These are phyloP conservation scores for Andrena bicolor DNA, from an alignment of 2,888 invertebrate species.

Conservation along the genomic window DNA sequence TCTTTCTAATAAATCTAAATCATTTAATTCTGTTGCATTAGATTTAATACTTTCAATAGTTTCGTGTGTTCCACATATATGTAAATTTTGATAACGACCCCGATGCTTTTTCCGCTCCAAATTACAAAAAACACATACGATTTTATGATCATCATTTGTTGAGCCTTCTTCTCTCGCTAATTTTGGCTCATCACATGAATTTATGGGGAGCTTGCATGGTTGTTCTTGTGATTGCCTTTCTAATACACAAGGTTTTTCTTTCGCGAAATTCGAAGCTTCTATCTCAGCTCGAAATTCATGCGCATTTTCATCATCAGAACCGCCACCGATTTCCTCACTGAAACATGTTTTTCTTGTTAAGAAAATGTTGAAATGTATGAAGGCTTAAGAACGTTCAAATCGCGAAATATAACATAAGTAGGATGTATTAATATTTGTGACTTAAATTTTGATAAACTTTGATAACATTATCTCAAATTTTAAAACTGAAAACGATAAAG, in stretches of 20 bases:
- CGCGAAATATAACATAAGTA: background rate
- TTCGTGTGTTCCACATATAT: conserved; percentile 4
- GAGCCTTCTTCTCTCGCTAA: background rate
- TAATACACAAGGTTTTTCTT: background rate
- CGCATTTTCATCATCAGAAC: too few species aligned
- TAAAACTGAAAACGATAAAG: background rate
- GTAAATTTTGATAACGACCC: conserved; percentile 1
- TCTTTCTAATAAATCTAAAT: background rate
- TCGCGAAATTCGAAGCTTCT: too few species aligned
- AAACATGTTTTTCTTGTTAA: conserved; percentile 4
- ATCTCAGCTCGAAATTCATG: too few species aligned
- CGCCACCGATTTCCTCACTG: background rate
- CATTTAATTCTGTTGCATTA: conserved; percentile 1
- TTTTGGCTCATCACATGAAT: background rate
- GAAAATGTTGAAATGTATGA: background rate
- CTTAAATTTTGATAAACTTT: background rate
- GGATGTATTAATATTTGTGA: background rate
- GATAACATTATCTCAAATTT: background rate
- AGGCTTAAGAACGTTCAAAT: conserved; percentile 1
- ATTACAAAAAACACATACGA: conserved; percentile 6
- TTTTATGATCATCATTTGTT: background rate
- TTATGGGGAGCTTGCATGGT: background rate
- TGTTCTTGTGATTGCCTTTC: background rate
- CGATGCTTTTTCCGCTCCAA: conserved; percentile 5
- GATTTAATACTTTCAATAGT: conserved; percentile 4